phyloP scores from a whole-genome alignment of 2,113 vertebrate genomes.

The Phalacrocorax brasilianus region DNA sequence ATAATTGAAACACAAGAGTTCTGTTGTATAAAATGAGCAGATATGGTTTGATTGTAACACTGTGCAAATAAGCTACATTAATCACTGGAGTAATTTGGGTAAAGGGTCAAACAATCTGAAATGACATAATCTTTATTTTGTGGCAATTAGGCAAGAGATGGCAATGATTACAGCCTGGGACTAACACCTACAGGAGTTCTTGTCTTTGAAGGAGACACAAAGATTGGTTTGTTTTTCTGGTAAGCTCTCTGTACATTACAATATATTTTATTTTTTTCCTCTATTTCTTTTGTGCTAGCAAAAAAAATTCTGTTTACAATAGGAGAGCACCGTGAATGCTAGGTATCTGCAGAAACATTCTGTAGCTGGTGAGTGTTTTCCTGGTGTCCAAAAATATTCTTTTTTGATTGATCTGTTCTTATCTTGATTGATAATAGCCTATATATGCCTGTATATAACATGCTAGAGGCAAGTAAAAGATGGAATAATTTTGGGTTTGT shows the following conservation, averaged over 20 bases:
- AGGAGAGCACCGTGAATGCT: neutral
- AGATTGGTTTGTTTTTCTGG: conserved; percentile 99
- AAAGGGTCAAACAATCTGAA: neutral
- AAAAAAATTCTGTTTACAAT: neutral
- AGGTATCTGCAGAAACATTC: neutral
- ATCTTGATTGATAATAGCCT: neutral
- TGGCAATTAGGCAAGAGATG: conserved; percentile 87
- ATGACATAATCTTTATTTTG: conserved; percentile 10
- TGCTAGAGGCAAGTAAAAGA: neutral
- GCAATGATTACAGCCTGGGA: conserved; percentile 97
- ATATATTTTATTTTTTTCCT: neutral
- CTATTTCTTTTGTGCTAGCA: neutral
- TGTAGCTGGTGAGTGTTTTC: neutral
- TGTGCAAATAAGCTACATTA: neutral
- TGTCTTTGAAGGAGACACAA: conserved; percentile 97
- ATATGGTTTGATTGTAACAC: neutral
- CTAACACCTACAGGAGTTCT: conserved; percentile 96
- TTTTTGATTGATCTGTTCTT: neutral
- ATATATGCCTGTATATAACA: neutral
- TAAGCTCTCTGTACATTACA: conserved; percentile 51
- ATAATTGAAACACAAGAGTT: neutral
- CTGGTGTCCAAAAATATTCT: neutral
- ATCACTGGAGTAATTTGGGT: neutral
- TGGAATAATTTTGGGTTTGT: neutral
- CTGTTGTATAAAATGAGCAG: neutral